Evolutionary conservation across 2,113 vertebrate genomes (phyloP).

Genomic region (Numida meleagris): DNA sequence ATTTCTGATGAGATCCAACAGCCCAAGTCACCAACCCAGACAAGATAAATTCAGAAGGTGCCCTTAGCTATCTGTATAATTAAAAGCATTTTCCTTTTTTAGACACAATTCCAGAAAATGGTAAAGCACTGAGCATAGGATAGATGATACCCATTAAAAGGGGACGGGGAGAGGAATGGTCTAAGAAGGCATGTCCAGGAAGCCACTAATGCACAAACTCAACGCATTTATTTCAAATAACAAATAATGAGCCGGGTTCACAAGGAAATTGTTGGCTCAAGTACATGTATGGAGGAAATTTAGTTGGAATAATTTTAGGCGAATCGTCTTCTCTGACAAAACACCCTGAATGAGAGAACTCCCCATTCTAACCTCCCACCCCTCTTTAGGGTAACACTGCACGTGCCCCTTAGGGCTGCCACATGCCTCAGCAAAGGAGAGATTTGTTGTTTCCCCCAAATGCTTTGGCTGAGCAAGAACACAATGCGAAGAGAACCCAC

Average conservation of each 20-base stretch:
- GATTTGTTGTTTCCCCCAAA: background rate
- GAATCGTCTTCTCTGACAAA: background rate
- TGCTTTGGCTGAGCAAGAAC: rapidly evolving
- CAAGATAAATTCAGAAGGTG: background rate
- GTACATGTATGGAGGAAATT: background rate
- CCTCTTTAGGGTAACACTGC: background rate
- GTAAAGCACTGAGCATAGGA: background rate
- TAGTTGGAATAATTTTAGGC: background rate
- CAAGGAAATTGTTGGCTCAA: background rate
- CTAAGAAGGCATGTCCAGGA: background rate
- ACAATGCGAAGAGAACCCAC: rapidly evolving
- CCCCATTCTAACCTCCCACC: background rate
- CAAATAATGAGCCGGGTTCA: background rate
- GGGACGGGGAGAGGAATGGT: background rate
- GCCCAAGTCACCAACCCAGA: background rate
- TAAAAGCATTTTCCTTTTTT: background rate
- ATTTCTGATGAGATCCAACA: background rate
- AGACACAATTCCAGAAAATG: background rate
- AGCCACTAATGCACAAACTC: background rate
- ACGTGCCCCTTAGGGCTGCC: too few relatives aligned
- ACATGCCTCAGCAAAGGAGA: rapidly evolving
- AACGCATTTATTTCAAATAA: background rate
- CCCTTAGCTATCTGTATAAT: background rate
- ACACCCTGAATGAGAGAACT: background rate
- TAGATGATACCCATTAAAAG: background rate